Evolutionary conservation across 2,888 invertebrate species (phyloP).

Genomic region (Mimas tiliae): DNA sequence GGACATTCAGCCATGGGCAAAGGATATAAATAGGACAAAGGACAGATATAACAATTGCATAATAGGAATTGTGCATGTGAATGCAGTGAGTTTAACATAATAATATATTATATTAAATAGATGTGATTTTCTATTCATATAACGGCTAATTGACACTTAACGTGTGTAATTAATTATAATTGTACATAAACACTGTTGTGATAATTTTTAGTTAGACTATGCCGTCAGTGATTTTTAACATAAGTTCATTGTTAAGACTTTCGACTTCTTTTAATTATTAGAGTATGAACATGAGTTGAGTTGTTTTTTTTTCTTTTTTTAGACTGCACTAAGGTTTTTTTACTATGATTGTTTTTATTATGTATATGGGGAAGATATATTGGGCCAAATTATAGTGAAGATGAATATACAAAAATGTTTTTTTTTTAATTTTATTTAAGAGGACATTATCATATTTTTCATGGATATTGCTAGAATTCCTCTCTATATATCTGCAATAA

Average conservation of each 20-base stretch:
- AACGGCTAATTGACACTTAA: constrained; percentile 19
- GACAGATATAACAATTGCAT: background rate
- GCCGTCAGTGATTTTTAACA: constrained; percentile 31
- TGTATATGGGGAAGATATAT: too few species aligned
- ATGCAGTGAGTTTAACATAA: background rate
- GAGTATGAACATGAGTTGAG: background rate
- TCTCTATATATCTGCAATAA: too few species aligned
- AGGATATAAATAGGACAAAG: background rate
- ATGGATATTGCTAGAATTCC: too few species aligned
- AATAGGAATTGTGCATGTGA: background rate
- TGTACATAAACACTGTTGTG: constrained; percentile 56
- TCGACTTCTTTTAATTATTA: background rate
- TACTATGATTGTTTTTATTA: too few species aligned
- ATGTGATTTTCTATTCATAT: constrained; percentile 25
- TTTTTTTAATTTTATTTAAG: too few species aligned
- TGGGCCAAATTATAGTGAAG: too few species aligned
- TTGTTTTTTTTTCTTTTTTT: background rate
- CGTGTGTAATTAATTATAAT: constrained; percentile 32
- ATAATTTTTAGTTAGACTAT: constrained; percentile 47
- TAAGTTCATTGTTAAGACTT: constrained; percentile 23
- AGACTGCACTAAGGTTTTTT: background rate
- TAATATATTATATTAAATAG: constrained; percentile 10
- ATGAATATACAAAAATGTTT: too few species aligned
- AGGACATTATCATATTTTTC: too few species aligned
- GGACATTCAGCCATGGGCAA: background rate